A percentile compares a stretch with the other conserved stretches of the same genome.
phyloP scores from a whole-genome alignment of 2,797 vertebrate species.

The Holocentrus rufus region DNA sequence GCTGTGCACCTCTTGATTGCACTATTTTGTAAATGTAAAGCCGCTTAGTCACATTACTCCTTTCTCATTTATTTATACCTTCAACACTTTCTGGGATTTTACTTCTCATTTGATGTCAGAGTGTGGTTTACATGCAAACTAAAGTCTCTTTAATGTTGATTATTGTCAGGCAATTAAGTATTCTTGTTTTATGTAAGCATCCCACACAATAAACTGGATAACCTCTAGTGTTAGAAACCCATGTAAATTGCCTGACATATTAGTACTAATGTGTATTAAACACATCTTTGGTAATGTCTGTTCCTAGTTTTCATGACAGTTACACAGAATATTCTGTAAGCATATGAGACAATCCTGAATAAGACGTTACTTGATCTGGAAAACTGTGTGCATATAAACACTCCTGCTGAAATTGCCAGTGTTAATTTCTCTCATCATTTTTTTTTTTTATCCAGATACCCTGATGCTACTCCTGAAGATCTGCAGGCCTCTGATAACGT shows the following conservation, averaged over 20 bases:
- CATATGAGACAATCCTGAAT: not conserved
- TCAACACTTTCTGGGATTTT: not conserved
- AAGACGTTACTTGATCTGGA: not conserved
- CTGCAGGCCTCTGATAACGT: constrained; percentile 94
- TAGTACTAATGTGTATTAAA: not conserved
- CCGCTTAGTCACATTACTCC: rapidly evolving
- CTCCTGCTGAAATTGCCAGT: not conserved
- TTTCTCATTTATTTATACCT: not conserved
- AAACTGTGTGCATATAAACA: not conserved
- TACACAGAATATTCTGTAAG: not conserved
- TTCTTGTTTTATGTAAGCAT: no score
- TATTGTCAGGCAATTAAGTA: no score
- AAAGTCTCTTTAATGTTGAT: no score
- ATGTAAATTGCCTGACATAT: not conserved
- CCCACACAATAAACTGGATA: no score
- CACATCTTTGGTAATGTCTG: not conserved
- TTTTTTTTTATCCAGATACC: constrained; percentile 83
- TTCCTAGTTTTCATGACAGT: not conserved
- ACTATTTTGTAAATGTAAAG: not conserved
- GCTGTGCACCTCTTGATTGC: not conserved
- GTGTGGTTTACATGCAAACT: no score
- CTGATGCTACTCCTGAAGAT: constrained; percentile 94
- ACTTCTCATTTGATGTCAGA: not conserved
- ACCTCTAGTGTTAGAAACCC: not conserved
- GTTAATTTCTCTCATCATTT: not conserved